A percentile compares a stretch with the other conserved stretches of the same genome.
Conservation (phyloP, 1,140 invertebrate genomes). For the Pseudomyrmex gracilis region DNA sequence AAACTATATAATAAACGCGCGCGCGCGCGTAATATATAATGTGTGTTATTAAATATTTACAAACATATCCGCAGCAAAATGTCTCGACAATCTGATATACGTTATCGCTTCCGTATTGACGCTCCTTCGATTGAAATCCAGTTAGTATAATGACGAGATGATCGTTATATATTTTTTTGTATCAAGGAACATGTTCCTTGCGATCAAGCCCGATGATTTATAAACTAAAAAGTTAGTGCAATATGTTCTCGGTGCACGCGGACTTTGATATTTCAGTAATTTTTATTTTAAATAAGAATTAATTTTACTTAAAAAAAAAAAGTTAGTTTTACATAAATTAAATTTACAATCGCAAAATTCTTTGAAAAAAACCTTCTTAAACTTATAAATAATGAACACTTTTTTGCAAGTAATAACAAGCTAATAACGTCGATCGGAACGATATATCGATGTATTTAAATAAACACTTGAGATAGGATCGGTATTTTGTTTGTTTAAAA, state of each 20-base stretch:
- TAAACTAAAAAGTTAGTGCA: slow-evolving; percentile 79
- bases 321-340: neutral
- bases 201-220: slow-evolving; percentile 60
- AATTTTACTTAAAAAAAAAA: too few species aligned
- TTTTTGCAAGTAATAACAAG: neutral
- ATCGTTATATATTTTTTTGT: slow-evolving; percentile 38
- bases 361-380: neutral
- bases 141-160: slow-evolving; percentile 64
- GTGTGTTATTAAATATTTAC: slow-evolving; percentile 28
- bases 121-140: slow-evolving; percentile 30
- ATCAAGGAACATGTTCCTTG: slow-evolving; percentile 60
- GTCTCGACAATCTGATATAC: neutral
- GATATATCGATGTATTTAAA: neutral
- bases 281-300: slow-evolving; percentile 3
- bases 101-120: slow-evolving; percentile 56
- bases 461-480: too few species aligned
- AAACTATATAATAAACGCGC: slow-evolving; percentile 1
- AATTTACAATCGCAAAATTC: neutral
- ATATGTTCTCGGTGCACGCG: slow-evolving; percentile 40
- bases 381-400: too few species aligned
- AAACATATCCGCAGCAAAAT: neutral
- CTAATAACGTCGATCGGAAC: slow-evolving; percentile 1
- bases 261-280: slow-evolving; percentile 16
- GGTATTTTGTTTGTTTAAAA: too few species aligned
- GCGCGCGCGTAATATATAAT: too few species aligned